These are phyloP conservation scores for Morbakka virulenta DNA, from an alignment of 30 jellyfish, hydroid and myxozoan genomes.

Conservation along the genomic window DNA sequence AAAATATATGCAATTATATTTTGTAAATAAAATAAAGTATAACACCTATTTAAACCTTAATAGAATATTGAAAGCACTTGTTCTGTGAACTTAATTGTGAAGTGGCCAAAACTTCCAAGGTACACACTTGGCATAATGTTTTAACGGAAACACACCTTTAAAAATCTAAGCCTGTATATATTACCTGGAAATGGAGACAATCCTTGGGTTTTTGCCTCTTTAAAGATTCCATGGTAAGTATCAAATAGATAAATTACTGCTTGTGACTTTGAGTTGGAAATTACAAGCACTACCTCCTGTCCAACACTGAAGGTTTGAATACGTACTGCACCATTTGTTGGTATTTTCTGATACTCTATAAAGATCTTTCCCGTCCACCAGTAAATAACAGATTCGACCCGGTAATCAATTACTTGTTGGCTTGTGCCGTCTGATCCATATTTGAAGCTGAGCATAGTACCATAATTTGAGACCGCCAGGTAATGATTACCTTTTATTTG, in stretches of 20 bases:
- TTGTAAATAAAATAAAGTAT: too few relatives aligned
- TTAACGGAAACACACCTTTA: background rate
- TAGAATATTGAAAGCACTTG: too few relatives aligned
- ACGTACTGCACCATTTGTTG: conserved; percentile 78
- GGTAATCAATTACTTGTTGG: conserved; percentile 35
- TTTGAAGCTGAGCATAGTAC: conserved; percentile 57
- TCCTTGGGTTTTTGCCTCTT: conserved; percentile 82
- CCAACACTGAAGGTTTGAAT: conserved; percentile 54
- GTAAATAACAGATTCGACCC: conserved; percentile 72
- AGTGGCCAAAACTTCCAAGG: too few relatives aligned
- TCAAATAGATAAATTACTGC: conserved; percentile 80
- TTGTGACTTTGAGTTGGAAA: conserved; percentile 78
- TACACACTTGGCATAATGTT: too few relatives aligned
- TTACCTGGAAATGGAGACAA: conserved; percentile 50
- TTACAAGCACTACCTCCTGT: conserved; percentile 52
- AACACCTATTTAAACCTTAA: too few relatives aligned
- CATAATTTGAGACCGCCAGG: conserved; percentile 77
- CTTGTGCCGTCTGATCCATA: background rate
- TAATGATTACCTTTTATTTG: conserved; percentile 60
- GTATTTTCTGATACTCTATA: conserved; percentile 93
- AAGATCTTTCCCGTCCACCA: conserved; percentile 97
- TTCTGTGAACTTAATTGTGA: too few relatives aligned
- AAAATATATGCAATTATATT: too few relatives aligned
- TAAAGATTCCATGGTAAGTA: conserved; percentile 65
- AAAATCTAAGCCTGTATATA: too few relatives aligned